phyloP scores from a whole-genome alignment of 92 coral and sea anemone species.

The Epizoanthus ramosus region DNA sequence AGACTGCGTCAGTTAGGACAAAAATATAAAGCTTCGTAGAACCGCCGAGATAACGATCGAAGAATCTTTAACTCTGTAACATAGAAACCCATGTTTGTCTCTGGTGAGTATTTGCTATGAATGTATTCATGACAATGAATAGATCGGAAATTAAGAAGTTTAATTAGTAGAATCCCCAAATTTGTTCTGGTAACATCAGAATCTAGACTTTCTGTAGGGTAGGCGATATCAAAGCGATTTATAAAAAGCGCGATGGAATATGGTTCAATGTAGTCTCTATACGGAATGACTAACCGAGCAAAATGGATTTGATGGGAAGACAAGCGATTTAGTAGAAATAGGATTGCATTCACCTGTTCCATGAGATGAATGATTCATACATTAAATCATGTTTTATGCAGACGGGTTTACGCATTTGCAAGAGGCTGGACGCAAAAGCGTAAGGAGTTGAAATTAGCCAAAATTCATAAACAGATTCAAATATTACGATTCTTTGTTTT shows the following conservation, averaged over 20 bases:
- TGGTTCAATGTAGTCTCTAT: neutral
- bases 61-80: slow-evolving; percentile 26
- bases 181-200: neutral
- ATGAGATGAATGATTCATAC: slow-evolving; percentile 58
- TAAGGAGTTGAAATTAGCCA: slow-evolving; percentile 12
- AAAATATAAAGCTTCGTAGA: neutral
- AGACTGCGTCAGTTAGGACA: slow-evolving; percentile 6
- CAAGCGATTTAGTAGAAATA: slow-evolving; percentile 21
- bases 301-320: neutral
- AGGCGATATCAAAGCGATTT: neutral
- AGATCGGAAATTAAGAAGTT: slow-evolving; percentile 5
- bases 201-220: neutral
- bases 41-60: neutral
- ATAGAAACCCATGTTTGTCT: slow-evolving; percentile 13
- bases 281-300: slow-evolving; percentile 13
- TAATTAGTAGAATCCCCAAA: slow-evolving; percentile 19
- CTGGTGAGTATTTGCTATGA: slow-evolving; percentile 28
- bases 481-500: neutral
- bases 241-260: slow-evolving; percentile 1
- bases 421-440: neutral
- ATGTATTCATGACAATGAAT: slow-evolving; percentile 38
- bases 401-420: slow-evolving; percentile 40
- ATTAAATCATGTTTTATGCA: slow-evolving; percentile 62
- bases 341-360: slow-evolving; percentile 54
- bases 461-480: neutral